Base-by-base conservation (phyloP, 2,113 vertebrate species). In the Mesoclemmys tuberculata region DNA sequence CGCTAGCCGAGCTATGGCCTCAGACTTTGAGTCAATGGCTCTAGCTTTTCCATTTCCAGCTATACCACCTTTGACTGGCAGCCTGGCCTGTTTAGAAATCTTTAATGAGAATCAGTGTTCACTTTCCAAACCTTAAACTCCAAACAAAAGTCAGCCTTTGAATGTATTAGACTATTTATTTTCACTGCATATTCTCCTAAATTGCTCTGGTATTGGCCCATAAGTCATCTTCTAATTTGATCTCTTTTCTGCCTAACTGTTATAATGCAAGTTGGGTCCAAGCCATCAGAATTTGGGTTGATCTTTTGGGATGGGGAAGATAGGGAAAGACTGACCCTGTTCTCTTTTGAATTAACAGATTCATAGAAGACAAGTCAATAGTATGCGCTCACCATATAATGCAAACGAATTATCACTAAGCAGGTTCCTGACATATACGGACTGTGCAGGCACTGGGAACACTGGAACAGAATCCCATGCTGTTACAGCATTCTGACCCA, bases 61-160 rank as follows among this genome's bases (percentile, higher is more conserved):
- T 78, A 68, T 61, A 93, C 85, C 96, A 90, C n/a, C 80, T 97
- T 95, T 95, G 92, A 95, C 86, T 96, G 92, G 96, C 89, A 97
- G 54, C 2, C 1, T 79, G 74, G 74, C 82, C 89, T 96, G 84
- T 77, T 97, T 97, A 49, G 78, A 97, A 96, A 96, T 96, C 92
- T 97, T 97, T 56, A 87, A 96, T 85, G 52, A 83, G 94, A 97
- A 84, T 44, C 48, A 22, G 44, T 74, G 41, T 92, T 97, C 91
- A 56, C 86, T 97, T 95, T 94, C 93, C 84, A 95, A 95, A 90
- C 26, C 80, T 95, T 94, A 83, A 94, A 87, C 54, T 92, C 56
- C 90, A 97, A 93, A 88, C 51, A 90, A 13, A 10, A 93, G 51
- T 81, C 78, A 75, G 19, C 10, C 51, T 95, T 92, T 54, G 41